These are phyloP conservation scores for Aplocera efformata DNA, from an alignment of 2,888 invertebrate genomes.

Conservation along the genomic window DNA sequence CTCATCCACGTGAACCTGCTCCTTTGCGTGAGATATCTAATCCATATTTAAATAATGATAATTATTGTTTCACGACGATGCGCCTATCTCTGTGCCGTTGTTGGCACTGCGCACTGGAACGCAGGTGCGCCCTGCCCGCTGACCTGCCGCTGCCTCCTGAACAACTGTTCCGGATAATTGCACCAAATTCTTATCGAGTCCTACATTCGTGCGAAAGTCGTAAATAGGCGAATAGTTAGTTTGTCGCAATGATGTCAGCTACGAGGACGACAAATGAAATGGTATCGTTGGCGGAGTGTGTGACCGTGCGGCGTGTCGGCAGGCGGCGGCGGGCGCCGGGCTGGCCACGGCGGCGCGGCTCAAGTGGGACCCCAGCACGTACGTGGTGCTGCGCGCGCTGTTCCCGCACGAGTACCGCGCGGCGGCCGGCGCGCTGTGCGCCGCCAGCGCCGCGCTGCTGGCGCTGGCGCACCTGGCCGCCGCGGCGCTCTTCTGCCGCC, in stretches of 20 bases:
- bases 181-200: too few species aligned
- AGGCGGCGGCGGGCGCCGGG: slow-evolving; percentile 53
- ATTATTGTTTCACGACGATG: too few species aligned
- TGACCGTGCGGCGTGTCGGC: slow-evolving; percentile 2
- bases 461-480: slow-evolving; percentile 44
- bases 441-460: slow-evolving; percentile 37
- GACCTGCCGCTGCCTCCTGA: too few species aligned
- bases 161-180: too few species aligned
- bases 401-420: slow-evolving; percentile 47
- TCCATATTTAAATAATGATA: not conserved
- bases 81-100: too few species aligned
- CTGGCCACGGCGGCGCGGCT: slow-evolving; percentile 60
- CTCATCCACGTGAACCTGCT: slow-evolving; percentile 57
- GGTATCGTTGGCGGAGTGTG: too few species aligned
- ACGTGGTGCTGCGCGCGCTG: slow-evolving; percentile 48
- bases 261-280: too few species aligned
- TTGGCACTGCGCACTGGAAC: too few species aligned
- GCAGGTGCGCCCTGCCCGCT: too few species aligned
- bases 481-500: slow-evolving; percentile 29
- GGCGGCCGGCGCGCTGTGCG: slow-evolving; percentile 31
- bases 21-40: slow-evolving; percentile 48
- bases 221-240: too few species aligned
- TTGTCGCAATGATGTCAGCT: too few species aligned
- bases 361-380: slow-evolving; percentile 65
- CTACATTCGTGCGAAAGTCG: too few species aligned